phyloP scores from a whole-genome alignment of 2,888 invertebrate genomes.

The Coelogynopora nodosa region DNA sequence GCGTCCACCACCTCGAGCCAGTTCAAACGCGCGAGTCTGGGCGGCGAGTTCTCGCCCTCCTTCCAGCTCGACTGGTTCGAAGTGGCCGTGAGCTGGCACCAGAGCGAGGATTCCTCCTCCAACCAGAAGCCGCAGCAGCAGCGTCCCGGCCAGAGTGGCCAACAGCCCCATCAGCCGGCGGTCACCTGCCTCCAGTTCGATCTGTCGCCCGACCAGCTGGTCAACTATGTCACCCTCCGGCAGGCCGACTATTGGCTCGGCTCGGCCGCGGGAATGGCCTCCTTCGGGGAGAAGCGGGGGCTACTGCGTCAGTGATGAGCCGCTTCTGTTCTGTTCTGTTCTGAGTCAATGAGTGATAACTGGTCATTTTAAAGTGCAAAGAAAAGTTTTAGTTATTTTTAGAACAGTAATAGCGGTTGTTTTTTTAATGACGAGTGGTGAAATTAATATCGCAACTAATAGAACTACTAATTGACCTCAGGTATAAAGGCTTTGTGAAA shows the following conservation, averaged over 20 bases:
- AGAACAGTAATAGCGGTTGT: too few relatives aligned
- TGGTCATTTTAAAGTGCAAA: too few relatives aligned
- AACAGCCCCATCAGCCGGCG: not conserved
- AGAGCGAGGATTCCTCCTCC: not conserved
- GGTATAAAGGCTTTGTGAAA: too few relatives aligned
- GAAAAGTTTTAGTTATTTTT: too few relatives aligned
- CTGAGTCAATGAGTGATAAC: not conserved
- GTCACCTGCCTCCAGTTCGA: slow-evolving; percentile 11
- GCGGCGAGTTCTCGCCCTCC: slow-evolving; percentile 51
- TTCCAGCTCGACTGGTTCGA: slow-evolving; percentile 60
- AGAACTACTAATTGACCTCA: too few relatives aligned
- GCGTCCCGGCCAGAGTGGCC: not conserved
- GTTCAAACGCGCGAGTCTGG: not conserved
- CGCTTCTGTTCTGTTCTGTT: not conserved
- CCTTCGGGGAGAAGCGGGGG: not conserved
- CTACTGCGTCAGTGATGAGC: not conserved
- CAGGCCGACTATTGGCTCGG: not conserved
- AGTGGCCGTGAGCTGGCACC: slow-evolving; percentile 49
- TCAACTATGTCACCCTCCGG: not conserved
- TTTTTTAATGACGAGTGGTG: too few relatives aligned
- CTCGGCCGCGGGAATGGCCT: not conserved
- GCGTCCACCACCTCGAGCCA: too few relatives aligned
- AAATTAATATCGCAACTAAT: too few relatives aligned
- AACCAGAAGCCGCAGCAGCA: not conserved
- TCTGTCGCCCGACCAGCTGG: not conserved